phyloP scores from a whole-genome alignment of 2,797 vertebrate genomes.

The Falco columbarius region DNA sequence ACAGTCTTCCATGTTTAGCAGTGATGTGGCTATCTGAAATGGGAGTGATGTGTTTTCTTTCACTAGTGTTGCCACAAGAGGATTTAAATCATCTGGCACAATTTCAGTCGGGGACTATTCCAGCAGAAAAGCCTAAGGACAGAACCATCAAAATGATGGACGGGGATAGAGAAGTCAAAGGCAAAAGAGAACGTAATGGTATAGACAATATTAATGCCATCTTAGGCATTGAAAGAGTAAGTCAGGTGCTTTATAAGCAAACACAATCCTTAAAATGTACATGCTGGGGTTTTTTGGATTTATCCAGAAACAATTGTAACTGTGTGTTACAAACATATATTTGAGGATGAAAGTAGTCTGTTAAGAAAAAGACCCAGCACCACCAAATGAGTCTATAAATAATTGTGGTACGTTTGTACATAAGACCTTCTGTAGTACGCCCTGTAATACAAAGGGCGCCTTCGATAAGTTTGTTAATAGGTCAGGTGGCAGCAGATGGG shows the following conservation, averaged over 20 bases:
- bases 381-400: neutral
- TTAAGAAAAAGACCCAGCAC: neutral
- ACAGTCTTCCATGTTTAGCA: neutral
- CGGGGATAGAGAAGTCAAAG: constrained; percentile 3
- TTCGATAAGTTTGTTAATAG: neutral
- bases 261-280: neutral
- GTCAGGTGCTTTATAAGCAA: neutral
- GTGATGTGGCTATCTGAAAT: neutral
- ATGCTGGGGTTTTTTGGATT: neutral
- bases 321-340: neutral
- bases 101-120: neutral
- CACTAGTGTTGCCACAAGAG: neutral
- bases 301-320: neutral
- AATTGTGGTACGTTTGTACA: neutral
- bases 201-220: neutral
- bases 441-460: neutral
- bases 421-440: neutral
- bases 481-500: neutral
- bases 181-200: neutral
- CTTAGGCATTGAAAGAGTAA: neutral
- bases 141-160: neutral
- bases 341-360: neutral
- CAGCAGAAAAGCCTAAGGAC: neutral
- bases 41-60: neutral
- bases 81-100: constrained; percentile 5